Percentiles rank a stretch among this genome's conserved stretches.
These are phyloP conservation scores for Microcebus ravelobensis DNA, from an alignment of 2,113 vertebrate genomes.

Conservation along the genomic window DNA sequence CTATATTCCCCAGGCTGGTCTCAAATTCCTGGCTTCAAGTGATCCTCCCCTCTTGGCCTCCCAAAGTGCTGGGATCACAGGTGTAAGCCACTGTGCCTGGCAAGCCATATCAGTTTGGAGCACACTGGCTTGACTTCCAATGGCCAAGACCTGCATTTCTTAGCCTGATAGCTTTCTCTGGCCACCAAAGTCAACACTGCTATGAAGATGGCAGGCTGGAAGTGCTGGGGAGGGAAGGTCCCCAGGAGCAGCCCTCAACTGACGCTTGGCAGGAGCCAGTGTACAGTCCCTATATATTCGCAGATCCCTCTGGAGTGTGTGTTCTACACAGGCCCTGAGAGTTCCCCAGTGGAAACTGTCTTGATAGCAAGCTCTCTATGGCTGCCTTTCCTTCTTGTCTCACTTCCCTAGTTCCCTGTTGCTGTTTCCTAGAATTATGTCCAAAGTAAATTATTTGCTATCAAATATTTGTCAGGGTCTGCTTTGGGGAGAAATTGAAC, in stretches of 20 bases:
- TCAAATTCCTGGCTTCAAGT: too few relatives aligned
- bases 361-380: neutral
- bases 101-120: neutral
- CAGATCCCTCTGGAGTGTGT: neutral
- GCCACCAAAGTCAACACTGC: neutral
- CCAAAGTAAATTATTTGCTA: neutral
- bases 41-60: too few relatives aligned
- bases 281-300: neutral
- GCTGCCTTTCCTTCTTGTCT: neutral
- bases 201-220: neutral
- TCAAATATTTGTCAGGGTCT: neutral
- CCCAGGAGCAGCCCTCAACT: neutral
- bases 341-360: neutral
- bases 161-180: neutral
- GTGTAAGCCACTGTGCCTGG: too few relatives aligned
- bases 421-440: neutral
- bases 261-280: neutral
- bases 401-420: neutral
- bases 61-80: too few relatives aligned
- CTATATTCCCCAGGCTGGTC: too few relatives aligned
- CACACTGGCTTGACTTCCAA: neutral
- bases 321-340: neutral
- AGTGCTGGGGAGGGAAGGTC: neutral
- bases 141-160: neutral
- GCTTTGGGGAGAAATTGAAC: neutral